These are phyloP conservation scores for Dolichopus griseipennis DNA, from an alignment of 2,888 invertebrate genomes.

Conservation along the genomic window DNA sequence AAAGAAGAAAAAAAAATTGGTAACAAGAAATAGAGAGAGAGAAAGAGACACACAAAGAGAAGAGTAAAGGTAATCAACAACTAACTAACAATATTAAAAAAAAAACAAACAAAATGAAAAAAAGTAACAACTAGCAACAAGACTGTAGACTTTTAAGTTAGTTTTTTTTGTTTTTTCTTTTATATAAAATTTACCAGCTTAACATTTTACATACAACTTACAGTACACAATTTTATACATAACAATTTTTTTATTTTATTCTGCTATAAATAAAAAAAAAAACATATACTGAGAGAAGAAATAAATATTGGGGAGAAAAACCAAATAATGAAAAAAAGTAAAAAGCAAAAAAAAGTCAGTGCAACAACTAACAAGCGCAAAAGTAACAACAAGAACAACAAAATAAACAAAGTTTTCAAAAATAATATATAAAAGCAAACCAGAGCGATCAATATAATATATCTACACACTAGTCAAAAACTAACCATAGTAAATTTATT, in stretches of 20 bases:
- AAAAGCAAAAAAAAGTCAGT: no score
- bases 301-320: no score
- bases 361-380: no score
- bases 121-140: constrained; percentile 1
- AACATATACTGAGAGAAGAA: no score
- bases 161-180: not conserved
- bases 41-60: not conserved
- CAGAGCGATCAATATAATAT: not conserved
- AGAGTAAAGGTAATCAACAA: not conserved
- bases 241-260: no score
- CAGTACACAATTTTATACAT: not conserved
- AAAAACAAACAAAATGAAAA: not conserved
- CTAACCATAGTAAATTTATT: constrained; percentile 1
- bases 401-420: not conserved
- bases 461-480: not conserved
- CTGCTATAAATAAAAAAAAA: no score
- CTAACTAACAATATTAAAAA: no score
- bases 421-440: not conserved
- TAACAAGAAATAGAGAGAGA: not conserved
- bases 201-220: not conserved
- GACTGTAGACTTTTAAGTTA: constrained; percentile 6
- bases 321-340: no score
- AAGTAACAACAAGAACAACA: no score
- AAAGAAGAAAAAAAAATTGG: not conserved
- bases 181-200: not conserved